Evolutionary conservation across 2,797 vertebrate genomes (phyloP).

Genomic region (Sebastes paucispinis): DNA sequence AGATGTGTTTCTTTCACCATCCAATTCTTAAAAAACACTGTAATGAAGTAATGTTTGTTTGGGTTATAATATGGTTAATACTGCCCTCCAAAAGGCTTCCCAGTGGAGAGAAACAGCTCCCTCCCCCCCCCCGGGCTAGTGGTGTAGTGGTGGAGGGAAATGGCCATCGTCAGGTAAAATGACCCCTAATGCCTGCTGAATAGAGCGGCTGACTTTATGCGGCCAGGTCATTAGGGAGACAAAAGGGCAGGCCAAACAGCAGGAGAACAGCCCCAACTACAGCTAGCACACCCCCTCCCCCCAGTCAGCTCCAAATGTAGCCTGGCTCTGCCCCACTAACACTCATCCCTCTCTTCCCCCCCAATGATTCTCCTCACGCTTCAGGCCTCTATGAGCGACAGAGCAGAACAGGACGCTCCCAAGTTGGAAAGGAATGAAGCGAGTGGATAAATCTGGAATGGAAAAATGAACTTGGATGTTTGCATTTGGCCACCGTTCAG

Average conservation of each 20-base stretch:
- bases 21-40: not conserved
- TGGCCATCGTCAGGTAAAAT: constrained; percentile 72
- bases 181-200: constrained; percentile 76
- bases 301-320: constrained; percentile 38
- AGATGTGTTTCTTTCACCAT: not conserved
- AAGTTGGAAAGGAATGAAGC: constrained; percentile 49
- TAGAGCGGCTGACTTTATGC: constrained; percentile 70
- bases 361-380: constrained; percentile 14
- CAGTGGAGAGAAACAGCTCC: constrained; percentile 22
- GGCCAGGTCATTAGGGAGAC: constrained; percentile 72
- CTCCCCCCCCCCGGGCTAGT: constrained; percentile 47
- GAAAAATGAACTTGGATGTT: constrained; percentile 60
- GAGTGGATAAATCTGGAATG: constrained; percentile 63
- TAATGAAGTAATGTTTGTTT: not conserved
- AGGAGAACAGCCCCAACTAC: constrained; percentile 46
- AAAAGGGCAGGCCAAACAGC: constrained; percentile 68
- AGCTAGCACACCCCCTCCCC: not conserved
- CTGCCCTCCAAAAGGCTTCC: not conserved
- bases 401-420: constrained; percentile 60
- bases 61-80: not conserved
- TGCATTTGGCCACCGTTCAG: constrained; percentile 48
- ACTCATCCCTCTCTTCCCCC: not conserved
- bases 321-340: constrained; percentile 17
- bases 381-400: constrained; percentile 41
- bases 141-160: constrained; percentile 32